Evolutionary conservation across 2,888 invertebrate species (phyloP).

Genomic region (Lysandra bellargus): DNA sequence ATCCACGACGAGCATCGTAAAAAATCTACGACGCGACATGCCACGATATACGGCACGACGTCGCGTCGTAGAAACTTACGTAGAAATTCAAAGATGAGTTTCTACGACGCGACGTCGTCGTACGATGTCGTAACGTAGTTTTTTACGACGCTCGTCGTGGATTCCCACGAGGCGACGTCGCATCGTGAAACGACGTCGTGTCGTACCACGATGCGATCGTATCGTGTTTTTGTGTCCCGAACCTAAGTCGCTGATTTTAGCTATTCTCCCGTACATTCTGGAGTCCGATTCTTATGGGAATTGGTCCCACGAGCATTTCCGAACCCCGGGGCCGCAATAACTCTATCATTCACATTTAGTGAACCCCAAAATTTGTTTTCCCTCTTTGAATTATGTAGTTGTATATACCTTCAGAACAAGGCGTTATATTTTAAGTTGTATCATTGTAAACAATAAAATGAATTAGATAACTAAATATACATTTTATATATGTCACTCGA

Average conservation of each 20-base stretch:
- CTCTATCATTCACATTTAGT: conserved; percentile 61
- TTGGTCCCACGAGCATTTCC: conserved; percentile 49
- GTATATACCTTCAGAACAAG: conserved; percentile 32
- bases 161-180: no score
- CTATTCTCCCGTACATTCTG: conserved; percentile 53
- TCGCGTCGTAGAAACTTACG: no score
- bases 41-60: no score
- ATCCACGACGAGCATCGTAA: no score
- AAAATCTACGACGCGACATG: no score
- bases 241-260: conserved; percentile 36
- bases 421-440: conserved; percentile 29
- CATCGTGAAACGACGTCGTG: no score
- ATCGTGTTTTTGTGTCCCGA: no score
- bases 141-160: no score
- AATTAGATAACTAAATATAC: conserved; percentile 31
- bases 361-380: conserved; percentile 58
- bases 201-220: no score
- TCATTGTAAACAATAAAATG: conserved; percentile 26
- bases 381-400: conserved; percentile 40
- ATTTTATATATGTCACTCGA: conserved; percentile 25
- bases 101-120: no score
- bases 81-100: no score
- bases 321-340: conserved; percentile 61
- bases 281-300: not conserved
- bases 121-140: no score